A percentile compares a stretch with the other conserved stretches of the same genome.
These are phyloP conservation scores for Accipiter cooperii DNA, from an alignment of 2,113 vertebrate genomes.

Conservation along the genomic window DNA sequence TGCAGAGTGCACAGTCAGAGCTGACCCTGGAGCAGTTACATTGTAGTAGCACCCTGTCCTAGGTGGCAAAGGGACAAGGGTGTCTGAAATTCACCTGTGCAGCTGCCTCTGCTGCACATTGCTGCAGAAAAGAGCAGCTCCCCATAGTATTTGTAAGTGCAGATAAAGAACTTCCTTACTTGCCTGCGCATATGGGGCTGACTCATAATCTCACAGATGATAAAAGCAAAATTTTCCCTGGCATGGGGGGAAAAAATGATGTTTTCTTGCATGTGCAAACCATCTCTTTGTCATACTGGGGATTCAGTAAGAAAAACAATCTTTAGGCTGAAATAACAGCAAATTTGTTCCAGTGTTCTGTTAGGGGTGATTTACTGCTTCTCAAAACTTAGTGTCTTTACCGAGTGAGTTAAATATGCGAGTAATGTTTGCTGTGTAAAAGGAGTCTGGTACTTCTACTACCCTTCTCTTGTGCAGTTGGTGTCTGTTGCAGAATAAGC, in stretches of 20 bases:
- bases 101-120: accelerated
- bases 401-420: accelerated
- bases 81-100: accelerated
- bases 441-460: not conserved
- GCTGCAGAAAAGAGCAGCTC: not conserved
- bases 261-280: not conserved
- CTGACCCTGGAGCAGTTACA: accelerated
- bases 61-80: not conserved
- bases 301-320: not conserved
- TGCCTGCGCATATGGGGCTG: not conserved
- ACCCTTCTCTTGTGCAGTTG: not conserved
- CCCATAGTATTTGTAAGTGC: accelerated
- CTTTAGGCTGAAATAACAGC: not conserved
- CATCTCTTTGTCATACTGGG: accelerated
- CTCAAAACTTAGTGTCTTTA: not conserved
- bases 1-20: accelerated
- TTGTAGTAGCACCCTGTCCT: accelerated
- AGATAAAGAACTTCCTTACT: not conserved
- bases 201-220: not conserved
- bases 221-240: not conserved
- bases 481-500: not conserved
- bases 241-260: not conserved
- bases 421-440: not conserved
- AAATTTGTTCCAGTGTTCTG: not conserved
- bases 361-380: not conserved